These are phyloP conservation scores for Chamaea fasciata DNA, from an alignment of 2,113 vertebrate genomes.

Conservation along the genomic window DNA sequence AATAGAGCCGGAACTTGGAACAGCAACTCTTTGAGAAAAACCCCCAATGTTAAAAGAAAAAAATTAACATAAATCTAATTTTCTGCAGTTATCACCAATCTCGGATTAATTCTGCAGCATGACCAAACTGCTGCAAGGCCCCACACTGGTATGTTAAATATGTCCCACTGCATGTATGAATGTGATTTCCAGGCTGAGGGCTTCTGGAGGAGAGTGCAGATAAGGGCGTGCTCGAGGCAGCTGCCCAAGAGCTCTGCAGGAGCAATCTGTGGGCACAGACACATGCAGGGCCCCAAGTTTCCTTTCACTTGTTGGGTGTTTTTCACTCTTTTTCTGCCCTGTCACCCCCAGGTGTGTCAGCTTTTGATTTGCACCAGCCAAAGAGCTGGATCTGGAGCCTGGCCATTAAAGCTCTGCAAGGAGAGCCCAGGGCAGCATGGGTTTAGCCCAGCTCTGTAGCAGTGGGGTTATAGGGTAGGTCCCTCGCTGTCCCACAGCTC, in stretches of 20 bases:
- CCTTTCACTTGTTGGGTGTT: background rate
- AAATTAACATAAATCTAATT: background rate
- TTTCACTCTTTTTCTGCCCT: background rate
- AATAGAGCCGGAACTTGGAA: background rate
- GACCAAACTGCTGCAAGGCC: background rate
- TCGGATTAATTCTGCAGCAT: background rate
- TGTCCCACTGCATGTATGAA: background rate
- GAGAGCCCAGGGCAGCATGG: background rate
- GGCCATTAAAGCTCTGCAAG: background rate
- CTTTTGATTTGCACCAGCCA: background rate
- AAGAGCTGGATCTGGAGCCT: background rate
- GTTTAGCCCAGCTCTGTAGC: background rate
- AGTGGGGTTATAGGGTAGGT: background rate
- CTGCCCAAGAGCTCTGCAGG: background rate
- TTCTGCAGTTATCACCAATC: background rate
- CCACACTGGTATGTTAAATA: background rate
- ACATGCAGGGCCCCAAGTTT: background rate
- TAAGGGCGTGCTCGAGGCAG: background rate
- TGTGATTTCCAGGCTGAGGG: background rate
- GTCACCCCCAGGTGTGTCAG: background rate
- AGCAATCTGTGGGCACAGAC: background rate
- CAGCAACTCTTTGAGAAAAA: background rate
- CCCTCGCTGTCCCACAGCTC: background rate
- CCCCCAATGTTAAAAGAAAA: rapidly evolving
- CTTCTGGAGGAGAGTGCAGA: background rate